phyloP scores from a whole-genome alignment of 2,888 invertebrate genomes.

The Melolontha melolontha region DNA sequence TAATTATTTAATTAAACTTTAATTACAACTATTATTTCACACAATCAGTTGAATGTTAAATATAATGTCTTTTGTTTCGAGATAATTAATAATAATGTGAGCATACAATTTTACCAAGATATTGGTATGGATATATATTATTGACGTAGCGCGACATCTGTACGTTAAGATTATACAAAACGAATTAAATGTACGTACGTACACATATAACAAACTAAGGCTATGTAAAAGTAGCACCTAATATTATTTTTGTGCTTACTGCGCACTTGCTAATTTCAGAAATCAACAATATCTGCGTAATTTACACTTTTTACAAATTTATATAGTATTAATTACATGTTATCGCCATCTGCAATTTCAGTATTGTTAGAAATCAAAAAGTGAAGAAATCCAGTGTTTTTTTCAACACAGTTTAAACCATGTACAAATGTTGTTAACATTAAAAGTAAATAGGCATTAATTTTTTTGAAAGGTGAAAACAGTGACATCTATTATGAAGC shows the following conservation, averaged over 20 bases:
- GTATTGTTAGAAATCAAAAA: slow-evolving; percentile 13
- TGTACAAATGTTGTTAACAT: slow-evolving; percentile 18
- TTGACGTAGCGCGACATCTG: too few relatives aligned
- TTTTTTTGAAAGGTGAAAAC: slow-evolving; percentile 41
- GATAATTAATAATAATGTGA: too few relatives aligned
- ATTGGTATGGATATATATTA: too few relatives aligned
- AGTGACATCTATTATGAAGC: slow-evolving; percentile 36
- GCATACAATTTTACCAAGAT: too few relatives aligned
- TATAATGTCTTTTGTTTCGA: too few relatives aligned
- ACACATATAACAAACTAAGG: too few relatives aligned
- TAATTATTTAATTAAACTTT: too few relatives aligned
- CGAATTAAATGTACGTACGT: too few relatives aligned
- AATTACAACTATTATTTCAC: too few relatives aligned
- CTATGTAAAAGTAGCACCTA: not conserved
- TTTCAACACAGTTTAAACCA: slow-evolving; percentile 14
- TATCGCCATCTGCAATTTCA: slow-evolving; percentile 21
- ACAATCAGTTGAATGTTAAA: too few relatives aligned
- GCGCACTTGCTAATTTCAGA: slow-evolving; percentile 8
- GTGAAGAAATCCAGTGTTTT: slow-evolving; percentile 21
- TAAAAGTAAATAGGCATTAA: slow-evolving; percentile 34
- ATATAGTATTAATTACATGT: slow-evolving; percentile 23
- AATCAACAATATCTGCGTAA: slow-evolving; percentile 20
- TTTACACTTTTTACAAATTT: slow-evolving; percentile 27
- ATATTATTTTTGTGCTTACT: slow-evolving; percentile 17
- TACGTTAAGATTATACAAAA: too few relatives aligned